These are phyloP conservation scores for Mormyrus hasselquistii DNA, from an alignment of 2,797 vertebrate genomes.

Conservation along the genomic window DNA sequence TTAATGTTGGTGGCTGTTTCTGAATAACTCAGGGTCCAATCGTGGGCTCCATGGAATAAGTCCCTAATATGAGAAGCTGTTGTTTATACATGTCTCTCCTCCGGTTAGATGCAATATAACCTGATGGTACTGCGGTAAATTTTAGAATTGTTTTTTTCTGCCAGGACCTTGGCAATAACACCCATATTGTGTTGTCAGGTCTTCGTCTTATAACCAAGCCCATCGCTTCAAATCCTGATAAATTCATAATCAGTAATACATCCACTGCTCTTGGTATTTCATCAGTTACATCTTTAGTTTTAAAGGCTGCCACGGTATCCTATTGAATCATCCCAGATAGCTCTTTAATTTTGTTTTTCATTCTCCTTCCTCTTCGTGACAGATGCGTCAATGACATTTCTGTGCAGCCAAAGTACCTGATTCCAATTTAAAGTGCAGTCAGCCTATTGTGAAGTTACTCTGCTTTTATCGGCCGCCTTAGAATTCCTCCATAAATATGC, in stretches of 20 bases:
- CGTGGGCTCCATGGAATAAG: background rate
- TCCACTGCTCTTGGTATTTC: background rate
- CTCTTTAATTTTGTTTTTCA: background rate
- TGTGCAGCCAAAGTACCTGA: background rate
- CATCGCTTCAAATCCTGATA: background rate
- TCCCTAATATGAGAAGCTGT: background rate
- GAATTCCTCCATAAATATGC: background rate
- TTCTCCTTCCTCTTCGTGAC: background rate
- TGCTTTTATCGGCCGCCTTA: background rate
- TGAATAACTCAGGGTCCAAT: background rate
- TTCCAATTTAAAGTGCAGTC: background rate
- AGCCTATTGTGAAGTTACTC: background rate
- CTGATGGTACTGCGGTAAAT: background rate
- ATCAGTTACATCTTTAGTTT: background rate
- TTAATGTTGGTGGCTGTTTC: background rate
- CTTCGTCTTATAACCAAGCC: background rate
- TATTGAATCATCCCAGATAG: background rate
- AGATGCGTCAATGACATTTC: background rate
- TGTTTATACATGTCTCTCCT: background rate
- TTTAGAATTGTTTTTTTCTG: background rate
- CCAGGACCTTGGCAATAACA: background rate
- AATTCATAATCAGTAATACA: background rate
- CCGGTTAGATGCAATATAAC: background rate
- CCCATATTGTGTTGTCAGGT: background rate
- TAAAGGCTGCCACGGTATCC: background rate